Evolutionary conservation across 92 coral and sea anemone genomes (phyloP), one percentile per base, ranked within the genome.

Genomic region (Palythoa grandiflora): DNA sequence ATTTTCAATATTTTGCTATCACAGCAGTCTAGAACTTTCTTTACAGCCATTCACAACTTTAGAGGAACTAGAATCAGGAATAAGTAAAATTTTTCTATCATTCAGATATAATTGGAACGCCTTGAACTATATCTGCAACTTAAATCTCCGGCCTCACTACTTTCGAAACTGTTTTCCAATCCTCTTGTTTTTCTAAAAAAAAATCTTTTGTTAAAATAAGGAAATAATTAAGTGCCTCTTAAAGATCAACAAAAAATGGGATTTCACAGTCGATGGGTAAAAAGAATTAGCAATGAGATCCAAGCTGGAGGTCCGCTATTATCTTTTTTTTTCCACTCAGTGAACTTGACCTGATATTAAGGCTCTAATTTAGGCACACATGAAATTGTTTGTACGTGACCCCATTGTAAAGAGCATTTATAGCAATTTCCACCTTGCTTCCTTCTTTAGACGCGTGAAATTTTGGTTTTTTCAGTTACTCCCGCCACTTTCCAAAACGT

Each of bases 231-330:
- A 28, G 50, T 57, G 83, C 36, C 68, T 37, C 19, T 78, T 13
- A 38, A 5, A 78, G 80, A 76, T 28, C 53, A 76, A 76, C 38
- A 20, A 14, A 17, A 76, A 50, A 17, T 8, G 3, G 7, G 5
- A 15, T 55, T 53, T 57, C 68, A 78, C 83, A 78, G 83, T 17
- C 57, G 35, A 12, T 73, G 78, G 39, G 47, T 19, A 73, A 73
- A 2, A 44, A 10, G 50, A 78, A 38, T 60, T 78, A 78, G 55
- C 21, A 76, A 8, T 52, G 59, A 53, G 13, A 0, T 15, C 83
- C 83, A 78, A 20, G 71, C 71, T 52, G 83, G 83, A 78, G 83
- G 83, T 78, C 83, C 9, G 12, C 6, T 52, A 78, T 37, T 77
- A 57, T 57, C 83, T 54, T 14, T 77, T 66, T 78, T 78, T 35